Percentiles rank a stretch among this genome's conserved stretches.
These are phyloP conservation scores for Empidonax traillii DNA, from an alignment of 2,113 vertebrate species.

Conservation along the genomic window DNA sequence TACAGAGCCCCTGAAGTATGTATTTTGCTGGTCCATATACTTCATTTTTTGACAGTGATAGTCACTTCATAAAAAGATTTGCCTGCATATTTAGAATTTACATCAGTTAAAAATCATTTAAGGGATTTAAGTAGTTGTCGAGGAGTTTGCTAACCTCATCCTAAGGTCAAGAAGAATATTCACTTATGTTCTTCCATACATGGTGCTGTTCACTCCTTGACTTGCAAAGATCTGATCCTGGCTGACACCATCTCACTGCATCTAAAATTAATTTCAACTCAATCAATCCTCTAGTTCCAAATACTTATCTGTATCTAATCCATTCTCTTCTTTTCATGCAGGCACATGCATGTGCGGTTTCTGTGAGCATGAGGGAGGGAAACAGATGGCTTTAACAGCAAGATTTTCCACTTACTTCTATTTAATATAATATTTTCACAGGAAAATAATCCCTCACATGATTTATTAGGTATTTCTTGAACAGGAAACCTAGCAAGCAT, in stretches of 20 bases:
- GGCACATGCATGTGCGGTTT: background rate
- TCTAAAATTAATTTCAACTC: slow-evolving; percentile 50
- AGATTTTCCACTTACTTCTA: slow-evolving; percentile 25
- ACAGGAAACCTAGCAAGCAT: background rate
- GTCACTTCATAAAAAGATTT: background rate
- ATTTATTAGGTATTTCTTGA: slow-evolving; percentile 45
- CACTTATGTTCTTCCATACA: background rate
- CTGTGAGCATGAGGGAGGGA: slow-evolving; percentile 1
- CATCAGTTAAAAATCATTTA: background rate
- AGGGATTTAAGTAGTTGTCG: background rate
- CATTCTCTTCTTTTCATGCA: background rate
- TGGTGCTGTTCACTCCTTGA: background rate
- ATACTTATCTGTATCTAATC: slow-evolving; percentile 24
- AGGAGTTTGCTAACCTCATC: background rate
- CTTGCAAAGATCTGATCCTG: slow-evolving; percentile 38
- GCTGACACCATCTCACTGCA: slow-evolving; percentile 42
- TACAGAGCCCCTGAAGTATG: background rate
- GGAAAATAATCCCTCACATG: background rate
- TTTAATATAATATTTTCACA: slow-evolving; percentile 43
- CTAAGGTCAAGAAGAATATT: slow-evolving; percentile 6
- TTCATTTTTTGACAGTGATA: background rate
- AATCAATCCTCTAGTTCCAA: background rate
- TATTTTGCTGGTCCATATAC: background rate
- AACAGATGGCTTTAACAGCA: slow-evolving; percentile 53
- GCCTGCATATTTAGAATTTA: background rate